Evolutionary conservation across 2,888 invertebrate genomes (phyloP).

Genomic region (Danaus chrysippus): DNA sequence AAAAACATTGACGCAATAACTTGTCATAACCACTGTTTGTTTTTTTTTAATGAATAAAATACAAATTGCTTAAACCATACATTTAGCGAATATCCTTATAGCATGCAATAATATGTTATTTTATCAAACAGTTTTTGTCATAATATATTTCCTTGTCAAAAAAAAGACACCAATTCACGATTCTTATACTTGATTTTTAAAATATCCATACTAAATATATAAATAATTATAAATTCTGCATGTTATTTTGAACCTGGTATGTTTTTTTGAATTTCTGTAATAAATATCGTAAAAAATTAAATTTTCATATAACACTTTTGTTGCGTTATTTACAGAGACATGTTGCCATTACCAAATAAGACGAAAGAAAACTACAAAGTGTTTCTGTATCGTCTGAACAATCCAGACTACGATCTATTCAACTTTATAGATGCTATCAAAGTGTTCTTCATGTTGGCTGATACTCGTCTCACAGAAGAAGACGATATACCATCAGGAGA

Average conservation of each 20-base stretch:
- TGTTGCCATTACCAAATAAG: slow-evolving; percentile 82
- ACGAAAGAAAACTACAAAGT: slow-evolving; percentile 83
- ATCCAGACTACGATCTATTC: slow-evolving; percentile 81
- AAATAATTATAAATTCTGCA: no score
- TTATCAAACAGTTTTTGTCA: no score
- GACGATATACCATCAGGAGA: slow-evolving; percentile 82
- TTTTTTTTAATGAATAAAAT: not conserved
- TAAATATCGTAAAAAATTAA: no score
- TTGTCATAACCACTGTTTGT: not conserved
- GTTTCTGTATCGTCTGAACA: slow-evolving; percentile 82
- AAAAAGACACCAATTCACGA: no score
- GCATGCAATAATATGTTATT: no score
- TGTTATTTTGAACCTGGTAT: no score
- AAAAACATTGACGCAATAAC: not conserved
- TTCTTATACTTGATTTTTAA: no score
- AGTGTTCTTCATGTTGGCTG: slow-evolving; percentile 86
- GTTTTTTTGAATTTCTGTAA: no score
- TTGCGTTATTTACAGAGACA: slow-evolving; percentile 71
- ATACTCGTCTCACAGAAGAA: slow-evolving; percentile 82
- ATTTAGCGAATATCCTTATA: no score
- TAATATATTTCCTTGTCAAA: no score
- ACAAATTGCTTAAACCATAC: not conserved
- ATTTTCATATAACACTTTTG: not conserved
- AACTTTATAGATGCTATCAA: slow-evolving; percentile 83
- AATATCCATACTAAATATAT: no score